Conservation (phyloP, 1,140 invertebrate species). For the Paraescarpia echinospica region DNA sequence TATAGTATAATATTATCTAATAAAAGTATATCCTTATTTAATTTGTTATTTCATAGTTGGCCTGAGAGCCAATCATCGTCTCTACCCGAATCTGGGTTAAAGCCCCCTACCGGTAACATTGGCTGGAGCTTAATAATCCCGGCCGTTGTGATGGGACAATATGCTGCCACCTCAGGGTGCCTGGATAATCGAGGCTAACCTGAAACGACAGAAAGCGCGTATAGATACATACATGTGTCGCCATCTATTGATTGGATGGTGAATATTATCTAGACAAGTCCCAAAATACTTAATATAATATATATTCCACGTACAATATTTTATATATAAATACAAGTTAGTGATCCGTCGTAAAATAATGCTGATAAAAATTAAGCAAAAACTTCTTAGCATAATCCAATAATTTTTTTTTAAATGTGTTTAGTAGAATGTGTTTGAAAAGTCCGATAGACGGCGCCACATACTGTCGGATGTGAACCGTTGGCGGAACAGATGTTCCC, state of each 20-base stretch:
- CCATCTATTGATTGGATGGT: neutral
- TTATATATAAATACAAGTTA: neutral
- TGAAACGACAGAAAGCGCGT: neutral
- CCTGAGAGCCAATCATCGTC: no score
- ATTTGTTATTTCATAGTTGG: no score
- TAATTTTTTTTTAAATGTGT: neutral
- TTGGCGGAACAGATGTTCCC: neutral
- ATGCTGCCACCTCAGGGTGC: no score
- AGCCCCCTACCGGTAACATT: no score
- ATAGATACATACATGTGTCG: neutral
- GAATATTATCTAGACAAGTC: neutral
- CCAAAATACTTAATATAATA: neutral
- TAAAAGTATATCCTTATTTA: no score
- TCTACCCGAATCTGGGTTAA: no score
- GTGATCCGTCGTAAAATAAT: neutral
- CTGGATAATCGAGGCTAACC: no score
- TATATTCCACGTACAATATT: neutral
- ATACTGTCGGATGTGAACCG: neutral
- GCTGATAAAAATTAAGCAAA: neutral
- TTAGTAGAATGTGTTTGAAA: neutral
- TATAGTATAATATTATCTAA: no score
- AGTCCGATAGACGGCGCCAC: neutral
- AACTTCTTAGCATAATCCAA: neutral
- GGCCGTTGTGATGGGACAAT: no score
- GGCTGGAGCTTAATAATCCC: no score